Percentiles rank a stretch among this genome's conserved stretches.
These are phyloP conservation scores for Macquaria australasica DNA, from an alignment of 2,113 vertebrate genomes.

Conservation along the genomic window DNA sequence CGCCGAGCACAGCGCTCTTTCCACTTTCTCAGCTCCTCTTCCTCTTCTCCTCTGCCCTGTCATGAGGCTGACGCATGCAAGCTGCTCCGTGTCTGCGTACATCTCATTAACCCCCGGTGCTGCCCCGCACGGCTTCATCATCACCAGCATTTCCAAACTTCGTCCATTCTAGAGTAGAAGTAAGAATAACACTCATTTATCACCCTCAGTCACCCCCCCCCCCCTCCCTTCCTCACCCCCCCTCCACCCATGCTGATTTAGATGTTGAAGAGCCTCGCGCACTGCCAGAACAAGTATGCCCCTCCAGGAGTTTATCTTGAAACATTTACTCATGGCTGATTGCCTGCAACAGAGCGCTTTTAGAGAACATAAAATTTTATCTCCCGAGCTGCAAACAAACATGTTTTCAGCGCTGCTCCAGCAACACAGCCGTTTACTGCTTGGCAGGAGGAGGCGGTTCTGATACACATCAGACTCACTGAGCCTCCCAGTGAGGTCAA, in stretches of 20 bases:
- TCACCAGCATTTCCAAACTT: slow-evolving; percentile 52
- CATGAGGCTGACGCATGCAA: slow-evolving; percentile 72
- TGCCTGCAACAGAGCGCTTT: slow-evolving; percentile 50
- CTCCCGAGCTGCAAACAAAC: slow-evolving; percentile 49
- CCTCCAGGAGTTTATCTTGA: slow-evolving; percentile 71
- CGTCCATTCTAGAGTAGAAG: slow-evolving; percentile 36
- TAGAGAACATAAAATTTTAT: slow-evolving; percentile 55
- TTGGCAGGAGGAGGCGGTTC: slow-evolving; percentile 9
- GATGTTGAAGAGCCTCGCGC: slow-evolving; percentile 29
- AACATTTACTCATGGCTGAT: slow-evolving; percentile 66
- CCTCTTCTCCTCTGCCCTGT: slow-evolving; percentile 46
- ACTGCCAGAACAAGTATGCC: slow-evolving; percentile 35
- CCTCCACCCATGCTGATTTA: slow-evolving; percentile 21
- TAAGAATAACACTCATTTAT: slow-evolving; percentile 56
- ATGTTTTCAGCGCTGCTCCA: slow-evolving; percentile 42
- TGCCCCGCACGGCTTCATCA: slow-evolving; percentile 33
- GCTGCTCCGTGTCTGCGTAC: slow-evolving; percentile 56
- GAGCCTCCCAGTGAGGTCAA: slow-evolving; percentile 48
- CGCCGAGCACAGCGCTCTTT: neutral
- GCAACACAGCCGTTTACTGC: slow-evolving; percentile 36
- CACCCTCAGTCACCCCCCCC: slow-evolving; percentile 4
- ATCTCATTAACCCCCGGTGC: slow-evolving; percentile 63
- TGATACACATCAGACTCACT: slow-evolving; percentile 15
- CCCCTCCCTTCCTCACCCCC: too few relatives aligned
- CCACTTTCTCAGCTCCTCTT: slow-evolving; percentile 48